phyloP scores from a whole-genome alignment of 2,888 invertebrate genomes.

The Oscheius onirici region DNA sequence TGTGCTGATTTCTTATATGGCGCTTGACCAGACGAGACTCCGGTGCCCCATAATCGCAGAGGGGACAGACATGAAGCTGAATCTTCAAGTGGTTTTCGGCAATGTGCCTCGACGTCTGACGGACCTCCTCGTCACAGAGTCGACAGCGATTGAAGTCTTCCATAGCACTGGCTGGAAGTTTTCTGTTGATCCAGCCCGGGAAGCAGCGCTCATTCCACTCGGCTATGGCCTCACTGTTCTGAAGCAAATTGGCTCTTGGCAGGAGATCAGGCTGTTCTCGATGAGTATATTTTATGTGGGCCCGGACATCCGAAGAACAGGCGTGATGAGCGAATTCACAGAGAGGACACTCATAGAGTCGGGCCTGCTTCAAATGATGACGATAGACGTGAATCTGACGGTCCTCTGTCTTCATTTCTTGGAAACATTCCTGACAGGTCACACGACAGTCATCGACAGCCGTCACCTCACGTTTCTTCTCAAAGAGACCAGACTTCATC shows the following conservation, averaged over 20 bases:
- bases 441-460: constrained; percentile 33
- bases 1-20: constrained; percentile 57
- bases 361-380: constrained; percentile 57
- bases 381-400: constrained; percentile 63
- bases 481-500: constrained; percentile 41
- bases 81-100: constrained; percentile 53
- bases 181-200: constrained; percentile 62
- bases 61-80: constrained; percentile 57
- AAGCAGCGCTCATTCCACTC: constrained; percentile 62
- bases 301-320: constrained; percentile 57
- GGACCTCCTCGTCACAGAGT: constrained; percentile 56
- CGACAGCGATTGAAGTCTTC: constrained; percentile 60
- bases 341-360: constrained; percentile 57
- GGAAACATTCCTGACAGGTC: constrained; percentile 50
- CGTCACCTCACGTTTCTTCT: constrained; percentile 20
- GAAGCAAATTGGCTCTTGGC: constrained; percentile 52
- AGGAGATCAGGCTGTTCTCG: constrained; percentile 49
- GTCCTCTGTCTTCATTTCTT: constrained; percentile 61
- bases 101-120: constrained; percentile 62
- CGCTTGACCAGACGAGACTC: constrained; percentile 55
- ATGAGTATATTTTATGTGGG: constrained; percentile 53
- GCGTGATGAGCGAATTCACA: constrained; percentile 62
- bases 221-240: constrained; percentile 48
- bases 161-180: constrained; percentile 49
- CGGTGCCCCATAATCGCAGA: constrained; percentile 61